Percentiles rank a stretch among this genome's conserved stretches.
phyloP scores from a whole-genome alignment of 2,888 invertebrate genomes.

The Rhingia campestris region DNA sequence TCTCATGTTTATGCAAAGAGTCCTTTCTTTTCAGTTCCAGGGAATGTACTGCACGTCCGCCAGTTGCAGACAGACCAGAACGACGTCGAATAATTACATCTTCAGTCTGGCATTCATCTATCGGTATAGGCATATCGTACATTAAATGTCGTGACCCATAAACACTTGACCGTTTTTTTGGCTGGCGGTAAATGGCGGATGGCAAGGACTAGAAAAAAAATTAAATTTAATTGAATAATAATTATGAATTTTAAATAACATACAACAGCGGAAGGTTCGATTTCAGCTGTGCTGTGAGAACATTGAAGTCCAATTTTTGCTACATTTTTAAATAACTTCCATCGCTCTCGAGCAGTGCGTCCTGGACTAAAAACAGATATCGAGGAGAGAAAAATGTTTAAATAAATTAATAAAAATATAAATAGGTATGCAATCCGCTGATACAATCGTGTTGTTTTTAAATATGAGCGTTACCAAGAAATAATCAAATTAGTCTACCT shows the following conservation, averaged over 20 bases:
- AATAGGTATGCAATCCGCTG: too few relatives aligned
- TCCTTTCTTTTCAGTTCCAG: constrained; percentile 54
- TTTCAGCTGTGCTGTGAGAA: constrained; percentile 66
- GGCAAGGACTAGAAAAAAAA: constrained; percentile 74
- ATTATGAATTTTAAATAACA: constrained; percentile 29
- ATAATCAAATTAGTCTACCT: too few relatives aligned
- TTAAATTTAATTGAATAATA: background rate
- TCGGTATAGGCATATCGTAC: constrained; percentile 85
- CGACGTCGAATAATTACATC: constrained; percentile 82
- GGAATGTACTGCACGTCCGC: constrained; percentile 64
- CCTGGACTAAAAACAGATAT: constrained; percentile 74
- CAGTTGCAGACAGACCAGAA: constrained; percentile 63
- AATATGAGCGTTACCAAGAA: too few relatives aligned
- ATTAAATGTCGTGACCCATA: constrained; percentile 85
- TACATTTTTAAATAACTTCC: constrained; percentile 82
- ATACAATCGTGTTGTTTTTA: too few relatives aligned
- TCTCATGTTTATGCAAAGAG: constrained; percentile 63
- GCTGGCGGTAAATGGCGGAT: constrained; percentile 81
- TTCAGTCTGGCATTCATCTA: constrained; percentile 85
- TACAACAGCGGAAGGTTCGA: constrained; percentile 76
- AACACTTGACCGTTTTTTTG: constrained; percentile 83
- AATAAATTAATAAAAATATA: too few relatives aligned
- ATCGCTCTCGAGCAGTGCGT: constrained; percentile 84
- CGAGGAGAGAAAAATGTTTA: background rate
- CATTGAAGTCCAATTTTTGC: constrained; percentile 81